These are phyloP conservation scores for Limnothrissa miodon DNA, from an alignment of 2,113 vertebrate genomes.

Conservation along the genomic window DNA sequence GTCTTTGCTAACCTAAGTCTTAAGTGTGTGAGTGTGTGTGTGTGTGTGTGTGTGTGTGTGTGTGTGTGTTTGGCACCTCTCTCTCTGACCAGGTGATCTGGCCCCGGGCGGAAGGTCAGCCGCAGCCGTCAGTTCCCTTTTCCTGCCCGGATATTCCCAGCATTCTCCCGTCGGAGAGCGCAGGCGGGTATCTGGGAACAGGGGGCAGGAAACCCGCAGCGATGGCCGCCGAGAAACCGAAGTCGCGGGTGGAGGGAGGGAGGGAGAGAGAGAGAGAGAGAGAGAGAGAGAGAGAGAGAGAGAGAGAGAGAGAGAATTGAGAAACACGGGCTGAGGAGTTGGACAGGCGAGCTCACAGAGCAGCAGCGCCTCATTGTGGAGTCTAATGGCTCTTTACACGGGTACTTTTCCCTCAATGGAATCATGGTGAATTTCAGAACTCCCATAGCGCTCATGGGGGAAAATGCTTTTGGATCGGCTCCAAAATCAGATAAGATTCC, in stretches of 20 bases:
- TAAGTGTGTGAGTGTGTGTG: not conserved
- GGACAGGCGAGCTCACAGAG: not conserved
- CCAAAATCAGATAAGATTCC: not conserved
- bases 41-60: slow-evolving; percentile 19
- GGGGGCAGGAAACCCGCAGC: slow-evolving; percentile 70
- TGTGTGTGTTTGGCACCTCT: slow-evolving; percentile 47
- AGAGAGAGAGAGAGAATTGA: not conserved
- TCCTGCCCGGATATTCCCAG: slow-evolving; percentile 81
- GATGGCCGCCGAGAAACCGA: not conserved
- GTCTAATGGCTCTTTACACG: not conserved
- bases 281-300: not conserved
- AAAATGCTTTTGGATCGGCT: not conserved
- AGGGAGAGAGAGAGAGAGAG: not conserved
- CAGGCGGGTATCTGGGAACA: slow-evolving; percentile 63
- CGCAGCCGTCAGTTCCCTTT: slow-evolving; percentile 74
- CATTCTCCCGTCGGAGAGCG: slow-evolving; percentile 69
- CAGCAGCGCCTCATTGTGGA: not conserved
- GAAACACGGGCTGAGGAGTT: not conserved
- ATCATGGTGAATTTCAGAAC: not conserved
- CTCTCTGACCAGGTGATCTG: slow-evolving; percentile 71
- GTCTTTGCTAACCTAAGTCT: not conserved
- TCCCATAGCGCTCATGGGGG: not conserved
- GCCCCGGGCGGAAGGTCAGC: slow-evolving; percentile 71
- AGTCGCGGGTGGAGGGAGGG: not conserved
- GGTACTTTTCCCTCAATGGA: not conserved